Conservation (phyloP, 2,113 vertebrate genomes). For the Platysteira castanea region DNA sequence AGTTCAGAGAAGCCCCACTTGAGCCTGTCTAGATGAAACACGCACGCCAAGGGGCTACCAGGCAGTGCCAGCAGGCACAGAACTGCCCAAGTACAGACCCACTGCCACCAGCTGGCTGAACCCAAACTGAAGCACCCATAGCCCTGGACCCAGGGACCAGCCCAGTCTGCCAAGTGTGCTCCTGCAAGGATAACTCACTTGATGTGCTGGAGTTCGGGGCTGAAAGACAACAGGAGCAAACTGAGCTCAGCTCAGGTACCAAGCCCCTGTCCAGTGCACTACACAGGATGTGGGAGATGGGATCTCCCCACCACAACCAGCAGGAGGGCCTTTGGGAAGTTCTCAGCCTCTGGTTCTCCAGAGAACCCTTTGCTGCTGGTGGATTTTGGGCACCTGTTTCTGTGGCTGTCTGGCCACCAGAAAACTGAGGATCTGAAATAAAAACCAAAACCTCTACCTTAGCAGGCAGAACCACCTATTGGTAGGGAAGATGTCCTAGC, state of each 20-base stretch:
- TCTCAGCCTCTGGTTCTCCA: background rate
- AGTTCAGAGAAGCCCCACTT: background rate
- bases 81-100: background rate
- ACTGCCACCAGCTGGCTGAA: background rate
- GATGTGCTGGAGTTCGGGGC: background rate
- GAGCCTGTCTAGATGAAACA: background rate
- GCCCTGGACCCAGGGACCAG: background rate
- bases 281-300: accelerated
- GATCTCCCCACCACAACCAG: background rate
- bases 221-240: background rate
- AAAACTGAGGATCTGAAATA: background rate
- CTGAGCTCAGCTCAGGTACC: background rate
- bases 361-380: background rate
- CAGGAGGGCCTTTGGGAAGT: background rate
- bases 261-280: too few relatives aligned
- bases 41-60: accelerated
- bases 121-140: background rate
- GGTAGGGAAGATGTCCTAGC: background rate
- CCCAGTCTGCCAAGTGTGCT: background rate
- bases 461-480: background rate
- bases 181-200: background rate
- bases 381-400: background rate
- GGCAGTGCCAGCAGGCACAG: background rate
- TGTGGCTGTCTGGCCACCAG: background rate
- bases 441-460: background rate